phyloP scores from a whole-genome alignment of 2,888 invertebrate genomes.

The Epinotia demarniana region DNA sequence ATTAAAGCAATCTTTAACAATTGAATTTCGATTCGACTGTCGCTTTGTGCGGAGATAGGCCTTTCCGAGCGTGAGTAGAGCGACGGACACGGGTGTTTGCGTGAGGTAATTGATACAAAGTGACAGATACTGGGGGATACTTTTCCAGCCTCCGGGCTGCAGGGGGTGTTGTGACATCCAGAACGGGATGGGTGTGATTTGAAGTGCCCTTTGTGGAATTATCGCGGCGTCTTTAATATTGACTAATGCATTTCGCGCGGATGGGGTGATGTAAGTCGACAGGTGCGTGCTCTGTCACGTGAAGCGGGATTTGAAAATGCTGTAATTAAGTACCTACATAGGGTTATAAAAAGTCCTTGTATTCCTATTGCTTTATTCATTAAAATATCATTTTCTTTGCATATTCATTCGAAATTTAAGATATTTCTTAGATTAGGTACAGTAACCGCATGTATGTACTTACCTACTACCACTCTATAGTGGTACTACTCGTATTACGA shows the following conservation, averaged over 20 bases:
- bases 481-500: too few relatives aligned
- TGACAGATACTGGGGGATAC: conserved; percentile 81
- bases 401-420: too few relatives aligned
- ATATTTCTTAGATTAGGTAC: too few relatives aligned
- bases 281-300: conserved; percentile 75
- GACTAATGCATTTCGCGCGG: conserved; percentile 83
- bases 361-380: not conserved
- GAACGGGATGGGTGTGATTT: conserved; percentile 84
- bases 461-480: too few relatives aligned
- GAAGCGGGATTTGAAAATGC: conserved; percentile 45
- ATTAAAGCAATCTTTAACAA: conserved; percentile 82
- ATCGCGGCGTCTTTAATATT: conserved; percentile 83
- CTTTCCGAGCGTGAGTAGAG: conserved; percentile 61
- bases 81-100: conserved; percentile 77
- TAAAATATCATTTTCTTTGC: too few relatives aligned
- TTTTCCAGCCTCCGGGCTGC: conserved; percentile 73
- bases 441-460: too few relatives aligned
- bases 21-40: conserved; percentile 79
- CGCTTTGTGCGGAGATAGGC: conserved; percentile 73
- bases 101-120: conserved; percentile 84
- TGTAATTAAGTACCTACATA: conserved; percentile 8
- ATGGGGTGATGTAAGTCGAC: conserved; percentile 78
- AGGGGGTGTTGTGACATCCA: conserved; percentile 82
- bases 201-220: conserved; percentile 85
- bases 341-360: not conserved